Base-by-base conservation (phyloP, 53 echinoderm and acorn worm genomes). In the Apostichopus leukothele region DNA sequence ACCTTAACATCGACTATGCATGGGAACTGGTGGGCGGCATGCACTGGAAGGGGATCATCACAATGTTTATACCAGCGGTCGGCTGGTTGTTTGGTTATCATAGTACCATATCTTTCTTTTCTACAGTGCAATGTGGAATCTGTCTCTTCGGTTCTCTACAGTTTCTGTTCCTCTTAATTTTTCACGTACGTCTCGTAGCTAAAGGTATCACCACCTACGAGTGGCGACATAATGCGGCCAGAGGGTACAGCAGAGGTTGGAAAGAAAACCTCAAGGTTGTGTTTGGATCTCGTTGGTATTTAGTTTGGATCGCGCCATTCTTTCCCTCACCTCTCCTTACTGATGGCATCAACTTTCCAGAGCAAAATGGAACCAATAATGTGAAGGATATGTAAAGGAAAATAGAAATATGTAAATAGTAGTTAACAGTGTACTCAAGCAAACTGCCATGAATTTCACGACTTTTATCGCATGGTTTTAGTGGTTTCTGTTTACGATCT, bases 141-240 rank as follows among this genome's bases (percentile, higher is more conserved):
- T 96, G 94, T 27, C 67, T 94, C 11, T 13, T 94, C 14, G 79
- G 84, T 25, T 77, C 75, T 66, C 5, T 93, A 21, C 83, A 86
- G 55, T 91, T 95, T 21, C 21, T 80, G 18, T 83, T 61, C 16
- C 88, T 96, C 25, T 88, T 93, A 50, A 53, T 83, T 60, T 96
- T 89, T 77, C 96, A 96, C 59, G 4, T 53, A 0, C 60, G 71
- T 5, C 86, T 96, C 57, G 81, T 93, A 11, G 21, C 86, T 0
- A 75, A 87, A 6, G 96, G 96, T 1, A 94, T 93, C 87, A 94
- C 93, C n/a, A 96, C 96, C 0, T 89, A 94, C 21, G 96, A 96
- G 81, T 79, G 89, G 89, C 89, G 94, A 51, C 89, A 92, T 26
- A 87, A 67, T 23, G 66, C 50, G 3, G 78, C 91, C 27, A 90